Evolutionary conservation across 2,888 invertebrate genomes (phyloP), one percentile per base, ranked within the genome.

Genomic region (Lingula anatina): DNA sequence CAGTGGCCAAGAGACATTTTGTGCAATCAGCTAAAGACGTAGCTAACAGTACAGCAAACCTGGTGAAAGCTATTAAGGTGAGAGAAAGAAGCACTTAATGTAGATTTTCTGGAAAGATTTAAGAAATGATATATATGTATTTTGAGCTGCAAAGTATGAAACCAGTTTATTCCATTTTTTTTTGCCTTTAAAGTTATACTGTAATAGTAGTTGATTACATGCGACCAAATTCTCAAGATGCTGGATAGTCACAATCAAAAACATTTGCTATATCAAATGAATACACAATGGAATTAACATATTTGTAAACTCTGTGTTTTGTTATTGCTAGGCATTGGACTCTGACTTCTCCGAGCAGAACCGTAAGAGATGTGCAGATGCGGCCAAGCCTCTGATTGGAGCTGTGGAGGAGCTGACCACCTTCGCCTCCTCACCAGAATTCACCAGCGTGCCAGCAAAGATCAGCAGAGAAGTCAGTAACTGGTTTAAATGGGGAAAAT

Each of bases 11-110:
- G 79, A 80, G 94, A 28, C 95, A 95, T 77, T 96, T 99, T 77
- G 95, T 99, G 47, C 93, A 96, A 73, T 89, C 92, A 57, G 97
- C 97, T 47, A 94, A 95, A 76, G 94, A 96, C 68, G 93, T 99
- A 2, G 97, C 97, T 44, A 91, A 91, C 77, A 90, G 90, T 20
- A 99, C 99, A 1, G 90, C 95, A 0, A 85, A 86, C 56, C 83
- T 99, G 21, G 96, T 99, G 21, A 91, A 90, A 76, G 90, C 93
- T 75, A 95, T 97, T 66, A 97, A 96, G 80, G 87, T 79, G 65
- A 54, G 60, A 43, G 18, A 27, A 21, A 15, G 4, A 20, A n/a
- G 18, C 21, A 41, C 7, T 1, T 5, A 24, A n/a, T n/a, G n/a
- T n/a, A n/a, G n/a, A n/a, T n/a, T n/a, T n/a, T n/a, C n/a, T n/a